Evolutionary conservation across 2,797 vertebrate species (phyloP), one percentile per base, ranked within the genome.

Genomic region (Melanotaenia parkinsoni): DNA sequence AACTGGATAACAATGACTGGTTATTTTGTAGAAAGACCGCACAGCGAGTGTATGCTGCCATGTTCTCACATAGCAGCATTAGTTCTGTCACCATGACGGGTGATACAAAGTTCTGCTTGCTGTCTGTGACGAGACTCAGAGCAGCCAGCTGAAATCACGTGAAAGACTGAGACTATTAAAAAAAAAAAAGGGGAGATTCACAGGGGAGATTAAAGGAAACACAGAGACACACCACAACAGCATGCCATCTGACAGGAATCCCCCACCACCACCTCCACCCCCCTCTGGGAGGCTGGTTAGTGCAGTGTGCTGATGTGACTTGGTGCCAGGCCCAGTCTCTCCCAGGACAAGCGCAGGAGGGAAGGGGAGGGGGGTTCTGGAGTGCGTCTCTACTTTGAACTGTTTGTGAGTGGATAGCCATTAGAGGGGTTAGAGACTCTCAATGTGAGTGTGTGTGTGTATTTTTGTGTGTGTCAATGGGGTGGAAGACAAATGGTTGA

Each of bases 401-500:
- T 76, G 77, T 74, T 80, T 72, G 84, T 69, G 86, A 86, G 84
- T 83, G 72, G 62, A 86, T 32, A 47, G 79, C 91, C 92, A 93
- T 93, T 94, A 93, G 85, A 76, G 70, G 8, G 72, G 81, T 74
- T 83, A 85, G 38, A 78, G 70, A 73, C 81, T 77, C 72, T 75
- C 12, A 20, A 60, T 67, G 40, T 65, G 72, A 43, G 79, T 62
- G 76, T 70, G 76, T 70, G 76, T 74, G 70, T 74, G 83, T 85
- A 75, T 47, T 82, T 75, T 71, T 80, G 91, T 86, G 77, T 66
- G 68, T 83, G 79, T 90, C 80, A 59, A 72, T 70, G 66, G 68
- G 79, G 64, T 80, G 20, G 77, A 80, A 90, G 93, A 93, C 92
- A 95, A 94, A 94, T 92, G 93, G 92, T 73, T 61, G 88, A 93